phyloP scores from a whole-genome alignment of 2,797 vertebrate species.

The Enteromius afrohamiltoni region DNA sequence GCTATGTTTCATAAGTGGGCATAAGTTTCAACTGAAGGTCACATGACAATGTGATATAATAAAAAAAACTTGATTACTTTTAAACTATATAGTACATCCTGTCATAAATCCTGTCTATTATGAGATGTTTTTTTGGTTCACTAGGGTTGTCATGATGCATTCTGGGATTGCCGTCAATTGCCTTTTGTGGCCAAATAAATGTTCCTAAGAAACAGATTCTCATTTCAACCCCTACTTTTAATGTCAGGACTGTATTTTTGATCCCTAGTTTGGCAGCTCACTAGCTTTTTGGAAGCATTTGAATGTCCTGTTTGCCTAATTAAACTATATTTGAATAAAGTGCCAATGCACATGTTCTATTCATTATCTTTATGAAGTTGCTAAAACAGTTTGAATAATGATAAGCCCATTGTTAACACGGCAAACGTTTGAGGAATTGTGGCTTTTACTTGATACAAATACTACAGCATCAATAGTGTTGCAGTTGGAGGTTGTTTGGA shows the following conservation, averaged over 20 bases:
- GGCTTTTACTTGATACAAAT: conserved; percentile 12
- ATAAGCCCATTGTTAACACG: not conserved
- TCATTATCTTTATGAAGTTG: conserved; percentile 28
- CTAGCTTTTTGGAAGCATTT: not conserved
- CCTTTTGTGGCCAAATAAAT: not conserved
- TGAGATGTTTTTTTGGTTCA: not conserved
- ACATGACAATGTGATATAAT: not conserved
- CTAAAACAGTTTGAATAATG: not conserved
- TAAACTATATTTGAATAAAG: conserved; percentile 17
- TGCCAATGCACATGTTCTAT: not conserved
- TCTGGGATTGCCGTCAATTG: not conserved
- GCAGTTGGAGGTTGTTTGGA: conserved; percentile 16
- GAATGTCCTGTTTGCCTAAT: conserved; percentile 62
- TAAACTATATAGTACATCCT: not conserved
- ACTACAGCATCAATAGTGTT: not conserved
- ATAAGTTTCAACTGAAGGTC: not conserved
- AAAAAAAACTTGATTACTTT: not conserved
- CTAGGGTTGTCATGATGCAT: not conserved
- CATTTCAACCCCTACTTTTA: not conserved
- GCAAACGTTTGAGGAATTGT: conserved; percentile 10
- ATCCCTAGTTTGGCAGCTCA: conserved; percentile 3
- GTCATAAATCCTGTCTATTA: not conserved
- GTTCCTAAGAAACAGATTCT: not conserved
- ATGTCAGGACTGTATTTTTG: not conserved
- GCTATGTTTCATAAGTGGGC: not conserved